A percentile compares a stretch with the other conserved stretches of the same genome.
phyloP scores from a whole-genome alignment of 2,113 vertebrate genomes.

The Pituophis catenifer region DNA sequence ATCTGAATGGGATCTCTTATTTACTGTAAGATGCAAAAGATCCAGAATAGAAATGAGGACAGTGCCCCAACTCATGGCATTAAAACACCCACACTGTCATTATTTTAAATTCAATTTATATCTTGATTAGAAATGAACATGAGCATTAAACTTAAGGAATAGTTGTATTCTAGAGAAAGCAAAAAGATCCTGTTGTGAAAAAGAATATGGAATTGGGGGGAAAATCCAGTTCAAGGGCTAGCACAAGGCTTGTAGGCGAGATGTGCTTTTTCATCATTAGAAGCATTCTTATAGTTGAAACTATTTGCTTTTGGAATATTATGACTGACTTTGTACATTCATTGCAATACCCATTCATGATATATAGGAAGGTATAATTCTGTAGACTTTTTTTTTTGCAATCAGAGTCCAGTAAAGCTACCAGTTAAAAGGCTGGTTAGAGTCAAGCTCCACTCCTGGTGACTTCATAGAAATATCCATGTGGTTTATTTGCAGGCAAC shows the following conservation, averaged over 20 bases:
- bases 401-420: not conserved
- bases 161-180: constrained; percentile 26
- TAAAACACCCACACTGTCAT: not conserved
- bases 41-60: not conserved
- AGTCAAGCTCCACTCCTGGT: not conserved
- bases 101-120: constrained; percentile 41
- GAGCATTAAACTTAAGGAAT: constrained; percentile 46
- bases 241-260: constrained; percentile 5
- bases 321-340: not conserved
- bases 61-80: not conserved
- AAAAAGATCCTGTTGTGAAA: constrained; percentile 30
- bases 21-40: not conserved
- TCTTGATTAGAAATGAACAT: constrained; percentile 43
- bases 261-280: not conserved
- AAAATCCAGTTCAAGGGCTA: constrained; percentile 25
- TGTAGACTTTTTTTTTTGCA: not conserved
- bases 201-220: not conserved
- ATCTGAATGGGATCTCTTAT: constrained; percentile 48
- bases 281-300: not conserved
- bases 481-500: not conserved
- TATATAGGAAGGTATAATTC: not conserved
- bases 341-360: not conserved
- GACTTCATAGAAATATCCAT: not conserved
- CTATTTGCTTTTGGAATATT: not conserved
- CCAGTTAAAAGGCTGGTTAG: not conserved